These are phyloP conservation scores for Rhinichthys klamathensis DNA, from an alignment of 2,113 vertebrate genomes.

Conservation along the genomic window DNA sequence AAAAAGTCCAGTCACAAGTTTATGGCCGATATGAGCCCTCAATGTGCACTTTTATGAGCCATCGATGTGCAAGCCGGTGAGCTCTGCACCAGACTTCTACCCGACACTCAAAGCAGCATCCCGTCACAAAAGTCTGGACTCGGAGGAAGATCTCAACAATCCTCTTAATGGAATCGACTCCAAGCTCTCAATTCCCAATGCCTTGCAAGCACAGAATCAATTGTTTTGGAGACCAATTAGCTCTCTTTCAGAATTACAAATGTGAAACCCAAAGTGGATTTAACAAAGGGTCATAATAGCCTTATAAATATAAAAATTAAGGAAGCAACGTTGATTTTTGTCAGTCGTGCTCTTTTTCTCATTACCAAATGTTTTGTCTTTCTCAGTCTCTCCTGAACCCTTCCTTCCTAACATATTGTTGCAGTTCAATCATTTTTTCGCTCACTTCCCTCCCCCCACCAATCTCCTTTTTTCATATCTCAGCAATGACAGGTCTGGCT, in stretches of 20 bases:
- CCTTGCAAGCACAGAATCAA: not conserved
- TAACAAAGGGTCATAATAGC: not conserved
- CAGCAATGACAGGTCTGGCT: slow-evolving; percentile 11
- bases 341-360: not conserved
- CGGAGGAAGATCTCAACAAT: too few relatives aligned
- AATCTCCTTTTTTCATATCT: slow-evolving; percentile 33
- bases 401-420: slow-evolving; percentile 1
- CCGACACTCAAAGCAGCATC: too few relatives aligned
- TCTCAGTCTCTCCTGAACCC: not conserved
- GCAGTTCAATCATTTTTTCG: slow-evolving; percentile 8
- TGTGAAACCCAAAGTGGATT: not conserved
- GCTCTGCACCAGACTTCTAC: too few relatives aligned
- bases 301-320: not conserved
- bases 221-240: not conserved
- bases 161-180: too few relatives aligned
- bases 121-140: too few relatives aligned
- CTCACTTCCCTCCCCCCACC: not conserved
- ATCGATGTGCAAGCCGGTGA: too few relatives aligned
- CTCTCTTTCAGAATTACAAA: not conserved
- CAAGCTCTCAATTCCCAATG: not conserved
- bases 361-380: not conserved
- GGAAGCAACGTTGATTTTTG: not conserved
- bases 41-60: too few relatives aligned
- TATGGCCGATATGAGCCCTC: too few relatives aligned
- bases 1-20: too few relatives aligned